These are phyloP conservation scores for Pyrocoelia pectoralis DNA, from an alignment of 2,888 invertebrate genomes.

Conservation along the genomic window DNA sequence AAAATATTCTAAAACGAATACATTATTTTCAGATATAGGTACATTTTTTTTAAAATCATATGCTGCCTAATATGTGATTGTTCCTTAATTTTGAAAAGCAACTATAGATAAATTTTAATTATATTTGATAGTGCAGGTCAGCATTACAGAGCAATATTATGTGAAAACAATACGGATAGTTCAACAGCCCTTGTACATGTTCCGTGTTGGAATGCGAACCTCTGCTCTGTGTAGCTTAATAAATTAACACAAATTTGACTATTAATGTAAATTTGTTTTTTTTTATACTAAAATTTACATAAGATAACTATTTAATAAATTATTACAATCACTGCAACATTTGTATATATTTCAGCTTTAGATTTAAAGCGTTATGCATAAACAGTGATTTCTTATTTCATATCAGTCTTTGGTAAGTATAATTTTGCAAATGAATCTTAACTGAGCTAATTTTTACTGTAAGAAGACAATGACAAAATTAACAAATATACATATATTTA, in stretches of 20 bases:
- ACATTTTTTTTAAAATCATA: not conserved
- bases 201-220: not conserved
- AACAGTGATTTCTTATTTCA: conserved; percentile 10
- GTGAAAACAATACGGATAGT: not conserved
- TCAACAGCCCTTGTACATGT: not conserved
- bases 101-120: not conserved
- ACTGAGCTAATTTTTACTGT: conserved; percentile 21
- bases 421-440: conserved; percentile 22
- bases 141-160: conserved; percentile 5
- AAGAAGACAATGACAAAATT: not conserved
- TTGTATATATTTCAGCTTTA: not conserved
- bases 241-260: not conserved
- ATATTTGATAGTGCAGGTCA: not conserved
- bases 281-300: conserved; percentile 2
- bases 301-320: not conserved
- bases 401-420: conserved; percentile 44
- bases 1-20: not conserved
- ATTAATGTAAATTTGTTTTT: not conserved
- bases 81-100: too few relatives aligned
- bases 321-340: not conserved
- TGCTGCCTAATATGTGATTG: not conserved
- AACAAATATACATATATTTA: conserved; percentile 26
- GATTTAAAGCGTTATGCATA: not conserved
- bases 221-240: not conserved
- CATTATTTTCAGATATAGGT: not conserved